Percentiles rank a stretch among this genome's conserved stretches.
Conservation (phyloP, 2,888 invertebrate genomes). For the Podotricha telesiphe region DNA sequence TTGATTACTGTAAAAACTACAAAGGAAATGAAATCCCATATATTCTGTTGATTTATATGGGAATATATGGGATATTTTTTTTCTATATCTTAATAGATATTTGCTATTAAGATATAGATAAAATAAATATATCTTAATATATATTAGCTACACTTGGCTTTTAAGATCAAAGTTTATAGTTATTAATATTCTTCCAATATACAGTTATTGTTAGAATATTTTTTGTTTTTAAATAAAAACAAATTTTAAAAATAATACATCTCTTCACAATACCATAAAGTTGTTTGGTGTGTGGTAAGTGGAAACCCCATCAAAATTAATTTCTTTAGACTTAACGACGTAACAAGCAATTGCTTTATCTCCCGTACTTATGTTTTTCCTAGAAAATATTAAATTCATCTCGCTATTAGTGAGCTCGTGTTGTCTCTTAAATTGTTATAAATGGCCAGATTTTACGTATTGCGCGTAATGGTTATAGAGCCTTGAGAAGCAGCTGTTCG, state of each 20-base stretch:
- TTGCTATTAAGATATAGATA: too few relatives aligned
- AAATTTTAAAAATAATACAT: not conserved
- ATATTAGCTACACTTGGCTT: too few relatives aligned
- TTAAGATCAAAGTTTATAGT: too few relatives aligned
- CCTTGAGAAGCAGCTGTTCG: slow-evolving; percentile 17
- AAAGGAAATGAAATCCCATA: too few relatives aligned
- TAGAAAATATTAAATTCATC: not conserved
- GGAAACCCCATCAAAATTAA: not conserved
- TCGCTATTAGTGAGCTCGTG: not conserved
- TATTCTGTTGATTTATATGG: too few relatives aligned
- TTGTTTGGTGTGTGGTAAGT: not conserved
- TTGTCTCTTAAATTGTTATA: slow-evolving; percentile 15
- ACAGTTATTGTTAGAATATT: too few relatives aligned
- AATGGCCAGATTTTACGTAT: slow-evolving; percentile 7
- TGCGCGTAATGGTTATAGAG: slow-evolving; percentile 1
- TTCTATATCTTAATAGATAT: too few relatives aligned
- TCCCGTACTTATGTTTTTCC: not conserved
- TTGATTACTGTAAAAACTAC: too few relatives aligned
- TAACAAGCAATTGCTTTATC: not conserved
- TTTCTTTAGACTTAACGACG: not conserved
- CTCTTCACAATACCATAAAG: not conserved
- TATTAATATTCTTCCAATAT: too few relatives aligned
- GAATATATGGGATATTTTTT: too few relatives aligned
- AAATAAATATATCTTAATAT: too few relatives aligned
- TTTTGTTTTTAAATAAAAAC: not conserved